These are phyloP conservation scores for Dendroctonus ponderosae DNA, from an alignment of 1,140 invertebrate genomes.

Conservation along the genomic window DNA sequence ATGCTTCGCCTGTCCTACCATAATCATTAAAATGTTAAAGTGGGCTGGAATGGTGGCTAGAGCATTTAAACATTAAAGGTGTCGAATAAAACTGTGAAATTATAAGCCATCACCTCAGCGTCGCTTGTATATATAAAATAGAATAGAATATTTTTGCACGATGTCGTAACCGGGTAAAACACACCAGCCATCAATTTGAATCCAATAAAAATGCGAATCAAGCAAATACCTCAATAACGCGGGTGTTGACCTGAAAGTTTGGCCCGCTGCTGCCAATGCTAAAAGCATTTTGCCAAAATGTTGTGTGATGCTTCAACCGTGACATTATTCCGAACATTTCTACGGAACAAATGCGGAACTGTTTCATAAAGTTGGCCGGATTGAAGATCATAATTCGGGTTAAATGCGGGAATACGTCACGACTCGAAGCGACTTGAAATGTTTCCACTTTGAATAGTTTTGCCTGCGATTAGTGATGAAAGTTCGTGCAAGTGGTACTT, in stretches of 20 bases:
- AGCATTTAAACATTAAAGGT: not conserved
- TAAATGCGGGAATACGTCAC: not conserved
- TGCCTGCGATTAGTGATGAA: no score
- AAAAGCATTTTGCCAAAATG: conserved; percentile 14
- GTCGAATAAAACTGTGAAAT: not conserved
- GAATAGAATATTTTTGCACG: not conserved
- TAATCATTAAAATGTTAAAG: not conserved
- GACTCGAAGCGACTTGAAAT: not conserved
- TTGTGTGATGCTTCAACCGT: conserved; percentile 11
- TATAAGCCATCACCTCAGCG: not conserved
- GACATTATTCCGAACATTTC: conserved; percentile 9
- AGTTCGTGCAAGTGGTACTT: no score
- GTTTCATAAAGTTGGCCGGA: not conserved
- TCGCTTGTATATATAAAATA: not conserved
- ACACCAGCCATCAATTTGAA: no score
- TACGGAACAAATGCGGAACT: not conserved
- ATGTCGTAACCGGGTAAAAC: no score
- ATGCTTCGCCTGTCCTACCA: no score
- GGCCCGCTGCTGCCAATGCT: conserved; percentile 10
- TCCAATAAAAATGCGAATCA: conserved; percentile 10
- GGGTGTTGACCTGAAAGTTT: conserved; percentile 19
- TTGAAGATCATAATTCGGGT: not conserved
- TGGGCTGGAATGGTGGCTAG: not conserved
- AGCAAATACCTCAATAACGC: conserved; percentile 19
- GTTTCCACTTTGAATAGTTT: no score